phyloP scores from a whole-genome alignment of 2,797 vertebrate species.

The Pseudotriccus pelzelni region DNA sequence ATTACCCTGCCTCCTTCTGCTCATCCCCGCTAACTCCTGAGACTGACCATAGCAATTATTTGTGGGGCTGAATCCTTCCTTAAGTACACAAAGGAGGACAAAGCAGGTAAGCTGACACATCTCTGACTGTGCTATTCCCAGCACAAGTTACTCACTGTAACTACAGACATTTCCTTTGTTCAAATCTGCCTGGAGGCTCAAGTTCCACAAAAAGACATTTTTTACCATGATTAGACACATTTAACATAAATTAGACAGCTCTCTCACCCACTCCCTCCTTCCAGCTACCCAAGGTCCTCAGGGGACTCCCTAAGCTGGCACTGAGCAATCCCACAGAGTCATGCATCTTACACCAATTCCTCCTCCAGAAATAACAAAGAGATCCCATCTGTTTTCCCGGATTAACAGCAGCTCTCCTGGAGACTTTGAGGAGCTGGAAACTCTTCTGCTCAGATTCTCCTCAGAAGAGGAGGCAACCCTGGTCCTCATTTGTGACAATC shows the following conservation, averaged over 20 bases:
- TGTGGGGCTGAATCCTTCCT: neutral
- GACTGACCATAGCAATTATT: neutral
- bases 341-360: neutral
- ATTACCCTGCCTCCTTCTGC: neutral
- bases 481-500: neutral
- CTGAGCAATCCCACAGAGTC: neutral
- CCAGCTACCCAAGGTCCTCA: neutral
- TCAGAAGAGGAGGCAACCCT: neutral
- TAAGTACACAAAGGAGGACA: fast-evolving
- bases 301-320: neutral
- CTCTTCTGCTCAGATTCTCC: neutral
- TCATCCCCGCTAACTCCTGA: neutral
- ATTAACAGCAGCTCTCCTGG: neutral
- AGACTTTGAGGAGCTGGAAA: neutral
- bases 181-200: neutral
- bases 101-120: neutral
- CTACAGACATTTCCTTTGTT: neutral
- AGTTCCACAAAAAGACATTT: conserved; percentile 8
- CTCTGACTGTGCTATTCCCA: neutral
- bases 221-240: neutral
- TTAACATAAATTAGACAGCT: conserved; percentile 28
- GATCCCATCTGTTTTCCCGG: neutral
- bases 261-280: conserved; percentile 13
- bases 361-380: neutral
- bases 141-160: neutral